Evolutionary conservation across 2,888 invertebrate species (phyloP).

Genomic region (Himalopsyche kuldschensis): DNA sequence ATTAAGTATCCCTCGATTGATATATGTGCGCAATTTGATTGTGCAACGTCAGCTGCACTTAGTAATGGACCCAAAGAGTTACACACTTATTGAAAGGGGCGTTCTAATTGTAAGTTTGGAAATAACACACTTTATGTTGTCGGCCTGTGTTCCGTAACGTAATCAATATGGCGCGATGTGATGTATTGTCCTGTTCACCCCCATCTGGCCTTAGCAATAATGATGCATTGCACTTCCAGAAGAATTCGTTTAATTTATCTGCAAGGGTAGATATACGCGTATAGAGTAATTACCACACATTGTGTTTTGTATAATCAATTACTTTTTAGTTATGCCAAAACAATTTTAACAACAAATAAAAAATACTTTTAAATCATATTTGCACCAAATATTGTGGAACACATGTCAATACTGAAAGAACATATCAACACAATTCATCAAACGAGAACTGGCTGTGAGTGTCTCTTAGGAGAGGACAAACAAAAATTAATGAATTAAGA

Average conservation of each 20-base stretch:
- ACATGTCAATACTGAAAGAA: no score
- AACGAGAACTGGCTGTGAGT: no score
- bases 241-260: conserved; percentile 30
- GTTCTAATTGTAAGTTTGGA: conserved; percentile 21
- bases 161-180: conserved; percentile 35
- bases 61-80: conserved; percentile 27
- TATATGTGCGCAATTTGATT: background rate
- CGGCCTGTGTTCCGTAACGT: conserved; percentile 22
- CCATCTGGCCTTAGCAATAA: conserved; percentile 22
- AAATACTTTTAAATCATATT: no score
- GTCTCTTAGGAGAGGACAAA: no score
- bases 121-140: conserved; percentile 22
- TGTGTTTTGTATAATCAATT: conserved; percentile 19
- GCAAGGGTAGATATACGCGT: conserved; percentile 14
- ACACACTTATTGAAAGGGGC: conserved; percentile 10
- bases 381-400: no score
- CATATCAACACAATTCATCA: no score
- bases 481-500: no score
- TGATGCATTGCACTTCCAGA: conserved; percentile 26
- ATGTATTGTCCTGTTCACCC: conserved; percentile 28
- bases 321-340: background rate
- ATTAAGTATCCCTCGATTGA: background rate
- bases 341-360: no score
- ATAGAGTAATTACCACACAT: conserved; percentile 25
- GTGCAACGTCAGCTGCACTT: conserved; percentile 19